Evolutionary conservation across 2,888 invertebrate genomes (phyloP), one percentile per base, ranked within the genome.

Genomic region (Drosophila austrosaltans): DNA sequence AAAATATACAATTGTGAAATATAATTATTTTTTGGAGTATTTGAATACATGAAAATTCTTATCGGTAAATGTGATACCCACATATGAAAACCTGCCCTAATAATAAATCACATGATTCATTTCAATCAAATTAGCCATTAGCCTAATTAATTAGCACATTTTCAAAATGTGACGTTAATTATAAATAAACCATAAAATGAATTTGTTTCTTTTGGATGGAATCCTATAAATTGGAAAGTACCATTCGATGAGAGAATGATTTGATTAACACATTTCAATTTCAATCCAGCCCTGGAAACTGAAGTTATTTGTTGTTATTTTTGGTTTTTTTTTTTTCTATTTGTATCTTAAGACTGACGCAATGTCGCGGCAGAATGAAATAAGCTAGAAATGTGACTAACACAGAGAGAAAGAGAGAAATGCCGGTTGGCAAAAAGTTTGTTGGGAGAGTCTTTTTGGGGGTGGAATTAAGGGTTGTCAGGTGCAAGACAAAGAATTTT

Each of bases 391-490:
- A 62, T 28, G 20, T 25, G 25, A 7, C 39, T 53, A 60, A 60
- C 53, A 54, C 60, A 3, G 28, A 60, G 62, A 48, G 63, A 22
- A 25, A 56, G 62, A 65, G 68, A 25, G 20, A 7, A 22, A 3
- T 57, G 64, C 69, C 65, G 63, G 69, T 65, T 68, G 58, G 71
- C 57, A 25, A n/a, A 53, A 57, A 57, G 53, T 66, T 25, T 12
- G 53, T 32, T 10, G 16, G 12, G 6, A 63, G 60, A 42, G 54
- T 44, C 44, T 66, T 42, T 44, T n/a, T 56, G 72, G 68, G 57
- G 57, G 32, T 57, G 57, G 22, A 22, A 30, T 44, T 44, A 7
- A 69, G 80, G 65, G 79, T 69, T 79, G 75, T 53, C 79, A 79
- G 56, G 39, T 53, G 16, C 39, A 66, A 25, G 16, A 3, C n/a